A percentile compares a stretch with the other conserved stretches of the same genome.
Conservation (phyloP, 2,888 invertebrate genomes). For the Andricus curvator region DNA sequence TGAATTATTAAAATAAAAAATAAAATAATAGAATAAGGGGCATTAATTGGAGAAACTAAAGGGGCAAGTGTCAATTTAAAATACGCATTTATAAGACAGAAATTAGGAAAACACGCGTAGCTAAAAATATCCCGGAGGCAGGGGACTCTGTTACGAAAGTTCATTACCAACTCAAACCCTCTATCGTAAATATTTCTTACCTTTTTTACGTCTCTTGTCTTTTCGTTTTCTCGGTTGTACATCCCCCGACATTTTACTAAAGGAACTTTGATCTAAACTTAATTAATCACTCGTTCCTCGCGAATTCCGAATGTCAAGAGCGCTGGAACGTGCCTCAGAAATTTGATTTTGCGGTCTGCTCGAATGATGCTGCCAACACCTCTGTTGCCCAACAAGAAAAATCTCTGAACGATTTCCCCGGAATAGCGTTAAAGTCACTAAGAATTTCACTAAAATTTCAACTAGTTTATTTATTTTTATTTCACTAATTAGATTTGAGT, state of each 20-base stretch:
- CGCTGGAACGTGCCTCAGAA: conserved; percentile 22
- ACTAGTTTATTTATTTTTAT: background rate
- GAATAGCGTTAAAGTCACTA: conserved; percentile 16
- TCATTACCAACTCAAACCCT: conserved; percentile 32
- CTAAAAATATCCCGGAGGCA: conserved; percentile 68
- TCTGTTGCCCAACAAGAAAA: conserved; percentile 16
- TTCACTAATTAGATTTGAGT: no score
- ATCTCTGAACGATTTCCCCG: conserved; percentile 24
- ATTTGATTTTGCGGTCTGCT: conserved; percentile 37
- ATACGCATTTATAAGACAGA: conserved; percentile 55
- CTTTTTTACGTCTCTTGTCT: conserved; percentile 90
- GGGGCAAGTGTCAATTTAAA: conserved; percentile 48
- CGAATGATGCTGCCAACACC: conserved; percentile 32
- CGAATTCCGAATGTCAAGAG: conserved; percentile 6
- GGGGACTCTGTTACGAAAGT: conserved; percentile 66
- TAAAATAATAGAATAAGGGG: background rate
- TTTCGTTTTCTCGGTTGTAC: conserved; percentile 92
- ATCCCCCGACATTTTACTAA: conserved; percentile 89
- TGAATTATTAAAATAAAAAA: background rate
- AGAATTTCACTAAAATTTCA: conserved; percentile 18
- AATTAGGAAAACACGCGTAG: conserved; percentile 56
- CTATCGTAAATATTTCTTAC: conserved; percentile 79
- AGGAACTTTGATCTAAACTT: conserved; percentile 21
- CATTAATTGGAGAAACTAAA: background rate
- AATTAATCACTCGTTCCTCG: conserved; percentile 6